phyloP scores from a whole-genome alignment of 2,113 vertebrate genomes.

The Marmota flaviventris region DNA sequence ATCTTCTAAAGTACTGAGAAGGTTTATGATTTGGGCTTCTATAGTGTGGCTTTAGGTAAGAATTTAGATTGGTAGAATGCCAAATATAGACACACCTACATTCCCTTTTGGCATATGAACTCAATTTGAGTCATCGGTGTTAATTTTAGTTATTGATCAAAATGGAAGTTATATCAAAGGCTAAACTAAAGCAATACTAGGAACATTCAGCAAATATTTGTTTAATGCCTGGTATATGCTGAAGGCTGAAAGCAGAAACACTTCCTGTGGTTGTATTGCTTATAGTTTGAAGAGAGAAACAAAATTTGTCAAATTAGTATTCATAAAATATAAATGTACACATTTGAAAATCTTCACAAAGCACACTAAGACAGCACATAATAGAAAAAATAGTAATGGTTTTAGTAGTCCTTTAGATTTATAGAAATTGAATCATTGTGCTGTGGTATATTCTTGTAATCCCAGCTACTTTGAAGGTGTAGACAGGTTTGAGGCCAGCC shows the following conservation, averaged over 20 bases:
- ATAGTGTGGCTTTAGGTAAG: background rate
- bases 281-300: background rate
- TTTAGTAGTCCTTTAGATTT: background rate
- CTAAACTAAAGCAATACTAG: background rate
- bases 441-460: too few relatives aligned
- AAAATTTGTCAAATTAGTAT: background rate
- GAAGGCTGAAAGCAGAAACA: background rate
- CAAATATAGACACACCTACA: background rate
- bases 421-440: background rate
- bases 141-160: conserved; percentile 24
- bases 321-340: background rate
- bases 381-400: background rate
- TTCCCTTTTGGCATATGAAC: background rate
- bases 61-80: background rate
- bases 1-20: background rate
- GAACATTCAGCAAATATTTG: background rate
- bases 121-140: background rate
- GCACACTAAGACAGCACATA: background rate
- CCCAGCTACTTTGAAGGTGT: too few relatives aligned
- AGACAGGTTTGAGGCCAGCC: too few relatives aligned
- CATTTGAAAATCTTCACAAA: background rate
- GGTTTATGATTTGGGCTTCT: background rate
- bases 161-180: conserved; percentile 11
- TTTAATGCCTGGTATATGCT: background rate
- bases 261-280: background rate